These are phyloP conservation scores for Etheostoma spectabile DNA, from an alignment of 2,113 vertebrate species.

Conservation along the genomic window DNA sequence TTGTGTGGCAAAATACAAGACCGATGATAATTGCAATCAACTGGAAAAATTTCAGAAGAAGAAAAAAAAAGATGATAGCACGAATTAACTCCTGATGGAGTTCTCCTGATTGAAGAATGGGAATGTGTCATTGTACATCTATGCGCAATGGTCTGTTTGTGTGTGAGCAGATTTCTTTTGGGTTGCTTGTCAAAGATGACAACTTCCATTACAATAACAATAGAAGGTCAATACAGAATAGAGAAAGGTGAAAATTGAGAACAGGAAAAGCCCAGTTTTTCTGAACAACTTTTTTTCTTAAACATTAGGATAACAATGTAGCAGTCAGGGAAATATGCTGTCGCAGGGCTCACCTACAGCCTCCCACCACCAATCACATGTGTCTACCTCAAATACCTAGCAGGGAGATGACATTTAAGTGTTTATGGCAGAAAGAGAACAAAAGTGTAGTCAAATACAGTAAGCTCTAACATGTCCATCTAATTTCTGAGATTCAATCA, in stretches of 20 bases:
- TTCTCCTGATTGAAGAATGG: constrained; percentile 6
- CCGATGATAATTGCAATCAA: constrained; percentile 22
- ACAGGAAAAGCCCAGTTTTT: constrained; percentile 55
- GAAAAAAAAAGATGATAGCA: constrained; percentile 11
- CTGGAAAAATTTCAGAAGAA: constrained; percentile 7
- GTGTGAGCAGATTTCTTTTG: constrained; percentile 21
- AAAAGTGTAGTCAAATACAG: not conserved
- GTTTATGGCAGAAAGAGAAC: constrained; percentile 1
- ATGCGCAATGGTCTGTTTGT: not conserved
- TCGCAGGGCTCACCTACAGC: constrained; percentile 20
- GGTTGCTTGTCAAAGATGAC: constrained; percentile 59
- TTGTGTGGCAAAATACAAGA: constrained; percentile 18
- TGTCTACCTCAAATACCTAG: constrained; percentile 5
- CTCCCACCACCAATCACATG: constrained; percentile 35
- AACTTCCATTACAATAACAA: constrained; percentile 68
- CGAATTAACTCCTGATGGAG: not conserved
- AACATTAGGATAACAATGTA: constrained; percentile 62
- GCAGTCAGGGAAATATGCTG: constrained; percentile 44
- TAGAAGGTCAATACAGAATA: constrained; percentile 57
- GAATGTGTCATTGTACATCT: not conserved
- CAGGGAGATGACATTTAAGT: constrained; percentile 2
- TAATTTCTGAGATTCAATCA: constrained; percentile 30
- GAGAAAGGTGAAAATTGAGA: constrained; percentile 36
- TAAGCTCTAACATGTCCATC: constrained; percentile 36
- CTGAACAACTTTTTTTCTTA: constrained; percentile 61